phyloP scores from a whole-genome alignment of 2,888 invertebrate genomes.

The Agrochola macilenta region DNA sequence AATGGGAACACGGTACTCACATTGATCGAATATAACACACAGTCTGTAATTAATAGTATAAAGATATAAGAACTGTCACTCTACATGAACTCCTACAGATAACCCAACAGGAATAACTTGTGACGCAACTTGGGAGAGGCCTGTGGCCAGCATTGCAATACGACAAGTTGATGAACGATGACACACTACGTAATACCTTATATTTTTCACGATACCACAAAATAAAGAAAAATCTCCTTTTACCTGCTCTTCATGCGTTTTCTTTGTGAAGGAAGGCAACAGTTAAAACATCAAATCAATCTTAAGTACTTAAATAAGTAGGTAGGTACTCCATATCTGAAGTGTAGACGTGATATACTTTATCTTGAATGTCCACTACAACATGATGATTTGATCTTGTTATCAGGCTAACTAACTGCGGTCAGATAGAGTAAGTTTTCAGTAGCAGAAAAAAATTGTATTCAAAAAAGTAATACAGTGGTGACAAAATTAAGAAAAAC shows the following conservation, averaged over 20 bases:
- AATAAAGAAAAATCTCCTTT: not conserved
- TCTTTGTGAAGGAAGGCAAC: not conserved
- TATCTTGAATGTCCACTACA: constrained; percentile 1
- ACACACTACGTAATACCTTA: not conserved
- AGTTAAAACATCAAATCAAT: not conserved
- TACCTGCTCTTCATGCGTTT: not conserved
- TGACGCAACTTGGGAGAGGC: constrained; percentile 16
- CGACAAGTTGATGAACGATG: constrained; percentile 19
- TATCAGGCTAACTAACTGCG: not conserved
- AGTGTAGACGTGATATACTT: not conserved
- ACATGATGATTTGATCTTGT: not conserved
- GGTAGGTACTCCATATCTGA: not conserved
- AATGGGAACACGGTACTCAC: not conserved
- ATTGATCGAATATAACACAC: constrained; percentile 2
- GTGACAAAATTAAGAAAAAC: too few species aligned
- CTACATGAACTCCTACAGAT: constrained; percentile 10
- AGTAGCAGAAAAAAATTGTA: not conserved
- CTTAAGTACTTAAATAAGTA: constrained; percentile 1
- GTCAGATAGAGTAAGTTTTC: not conserved
- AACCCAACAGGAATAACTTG: constrained; percentile 2
- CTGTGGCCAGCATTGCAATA: not conserved
- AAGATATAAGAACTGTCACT: constrained; percentile 5
- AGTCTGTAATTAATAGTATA: not conserved
- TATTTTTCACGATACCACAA: constrained; percentile 2
- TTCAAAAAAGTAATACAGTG: not conserved